Evolutionary conservation across 2,888 invertebrate species (phyloP), one percentile per base, ranked within the genome.

Genomic region (Drosophila melanosoma): DNA sequence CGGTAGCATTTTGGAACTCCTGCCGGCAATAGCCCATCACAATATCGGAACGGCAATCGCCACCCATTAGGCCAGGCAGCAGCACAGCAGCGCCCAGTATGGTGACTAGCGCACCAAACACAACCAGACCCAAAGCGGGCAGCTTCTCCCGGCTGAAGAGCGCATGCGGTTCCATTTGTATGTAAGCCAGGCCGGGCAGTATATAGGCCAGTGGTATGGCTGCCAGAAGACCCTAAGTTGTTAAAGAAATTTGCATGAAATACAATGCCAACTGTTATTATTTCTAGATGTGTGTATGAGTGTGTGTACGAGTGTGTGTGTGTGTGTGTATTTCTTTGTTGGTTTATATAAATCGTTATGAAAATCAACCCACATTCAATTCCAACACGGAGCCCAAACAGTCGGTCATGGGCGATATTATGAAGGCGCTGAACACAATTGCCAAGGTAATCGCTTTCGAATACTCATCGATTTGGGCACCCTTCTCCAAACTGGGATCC

Each of bases 121-220:
- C 82, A 5, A 95, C 95, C 52, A 96, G 94, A 1, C 95, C 94
- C 35, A 97, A 92, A 0, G 96, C 96, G 1, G 96, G 96, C 26
- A 96, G 92, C 92, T 97, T 97, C 87, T 94, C 94, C 17, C 94
- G 92, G 38, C 95, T 95, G 32, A 96, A 93, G 3, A 96, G 87
- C 35, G 95, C 94, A 23, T 96, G 96, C 76, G 96, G 95, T 83
- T 96, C 96, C 82, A 97, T 94, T 91, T 95, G 95, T 75, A 97
- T 94, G 88, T 96, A 97, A 83, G 96, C 96, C 17, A 96, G 92
- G 0, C 97, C 96, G 5, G 97, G 97, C 59, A 97, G 94, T 75
- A 97, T 95, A 92, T 96, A 97, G 15, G 97, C 97, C 80, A 97
- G 92, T 0, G 97, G 97, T 67, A 97, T 96, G 11, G 97, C 97